Base-by-base conservation (phyloP, 1,140 invertebrate species). In the Trichonephila inaurata region DNA sequence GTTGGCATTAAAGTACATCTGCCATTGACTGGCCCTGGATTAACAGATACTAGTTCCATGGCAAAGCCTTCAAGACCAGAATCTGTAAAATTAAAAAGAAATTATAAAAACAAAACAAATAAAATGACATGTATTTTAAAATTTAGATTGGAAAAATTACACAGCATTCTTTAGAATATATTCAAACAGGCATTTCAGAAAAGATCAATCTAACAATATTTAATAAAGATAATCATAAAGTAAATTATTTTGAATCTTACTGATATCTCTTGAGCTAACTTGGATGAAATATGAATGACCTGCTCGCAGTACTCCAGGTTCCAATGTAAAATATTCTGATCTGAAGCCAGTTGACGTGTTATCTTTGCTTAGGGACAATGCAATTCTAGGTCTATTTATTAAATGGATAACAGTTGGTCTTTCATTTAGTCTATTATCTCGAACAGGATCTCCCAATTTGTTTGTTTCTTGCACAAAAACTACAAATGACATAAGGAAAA, bases 1-100 rank as follows among this genome's bases (percentile, higher is more conserved):
- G 51, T 18, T 18, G 94, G 94, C 89, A 94, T 92, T 60, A 94
- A 81, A 5, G 94, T 94, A 28, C 94, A 94, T 44, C 94, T 89
- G 19, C 94, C 94, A 88, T 94, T 94, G 14, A 62, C 44, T 16
- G 94, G 94, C 21, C 94, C 94, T 58, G 82, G n/a, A 72, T 92
- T 88, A 8, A 94, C 72, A 51, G 44, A 40, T 10, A 94, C 33
- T 19, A 60, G 90, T n/a, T 94, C 83, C 82, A 94, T 87, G 16
- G 94, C 94, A 72, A 18, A 61, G 3, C 94, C 94, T 91, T 91
- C 69, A 4, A 81, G 21, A 21, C 12, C 58, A 88, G 61, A 28
- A 64, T 40, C 86, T 88, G 83, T 28, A 33, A 66, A 18, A 69
- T 2, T 10, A 51, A 51, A 51, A 51, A 51, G 2, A 51, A 51